Conservation (phyloP, 2,888 invertebrate species). For the Nemoura dubitans region DNA sequence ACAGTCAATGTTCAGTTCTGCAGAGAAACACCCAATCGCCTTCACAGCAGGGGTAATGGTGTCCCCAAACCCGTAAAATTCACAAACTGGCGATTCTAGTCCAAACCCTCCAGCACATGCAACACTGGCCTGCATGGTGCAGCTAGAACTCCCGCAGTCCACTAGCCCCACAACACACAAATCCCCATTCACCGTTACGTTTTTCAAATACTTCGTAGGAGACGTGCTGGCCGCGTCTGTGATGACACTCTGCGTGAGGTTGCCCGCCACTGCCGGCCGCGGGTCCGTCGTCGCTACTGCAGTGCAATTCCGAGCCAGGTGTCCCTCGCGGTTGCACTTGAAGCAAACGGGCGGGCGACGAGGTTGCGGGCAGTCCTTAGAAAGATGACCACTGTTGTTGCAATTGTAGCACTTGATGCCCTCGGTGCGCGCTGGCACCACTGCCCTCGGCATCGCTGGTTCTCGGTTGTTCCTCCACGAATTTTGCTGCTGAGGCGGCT, state of each 20-base stretch:
- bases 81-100: neutral
- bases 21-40: neutral
- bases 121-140: constrained; percentile 32
- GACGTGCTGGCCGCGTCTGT: neutral
- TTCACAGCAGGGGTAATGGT: neutral
- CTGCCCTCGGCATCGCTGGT: neutral
- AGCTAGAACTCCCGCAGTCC: constrained; percentile 13
- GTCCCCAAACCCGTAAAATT: constrained; percentile 12
- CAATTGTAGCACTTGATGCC: constrained; percentile 27
- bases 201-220: constrained; percentile 15
- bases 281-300: neutral
- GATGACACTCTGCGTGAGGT: neutral
- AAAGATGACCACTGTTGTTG: neutral
- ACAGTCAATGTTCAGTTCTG: neutral
- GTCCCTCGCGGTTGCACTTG: constrained; percentile 9
- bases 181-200: neutral
- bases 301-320: neutral
- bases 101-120: neutral
- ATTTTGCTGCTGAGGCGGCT: neutral
- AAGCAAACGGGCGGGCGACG: neutral
- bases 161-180: neutral
- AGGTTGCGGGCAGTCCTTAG: constrained; percentile 15
- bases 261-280: neutral
- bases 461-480: neutral
- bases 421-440: neutral